Percentiles rank a stretch among this genome's conserved stretches.
phyloP scores from a whole-genome alignment of 2,888 invertebrate species.

The Apotomis turbidana region DNA sequence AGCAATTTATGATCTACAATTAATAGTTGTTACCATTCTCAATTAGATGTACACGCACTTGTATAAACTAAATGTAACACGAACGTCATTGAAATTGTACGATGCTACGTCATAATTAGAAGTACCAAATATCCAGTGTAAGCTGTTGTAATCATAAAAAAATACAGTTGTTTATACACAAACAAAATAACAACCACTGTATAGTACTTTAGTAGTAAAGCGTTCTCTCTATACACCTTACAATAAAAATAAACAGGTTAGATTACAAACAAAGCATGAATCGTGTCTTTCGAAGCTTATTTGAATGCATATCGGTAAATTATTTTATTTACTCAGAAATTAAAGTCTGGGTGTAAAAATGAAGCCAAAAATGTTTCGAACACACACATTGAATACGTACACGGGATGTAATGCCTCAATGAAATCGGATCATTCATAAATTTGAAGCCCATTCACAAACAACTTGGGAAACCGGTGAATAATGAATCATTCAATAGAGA shows the following conservation, averaged over 20 bases:
- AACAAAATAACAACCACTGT: no score
- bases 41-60: slow-evolving; percentile 35
- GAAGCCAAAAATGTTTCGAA: no score
- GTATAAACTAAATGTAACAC: background rate
- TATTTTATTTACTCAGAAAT: background rate
- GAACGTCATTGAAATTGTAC: background rate
- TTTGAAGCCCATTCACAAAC: background rate
- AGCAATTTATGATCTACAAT: slow-evolving; percentile 47
- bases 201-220: no score
- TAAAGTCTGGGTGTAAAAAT: background rate
- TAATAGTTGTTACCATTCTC: slow-evolving; percentile 40
- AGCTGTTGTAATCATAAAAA: no score
- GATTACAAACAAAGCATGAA: no score
- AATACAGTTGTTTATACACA: no score
- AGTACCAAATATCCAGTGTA: no score
- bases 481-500: background rate
- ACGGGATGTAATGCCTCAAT: no score
- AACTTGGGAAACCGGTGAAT: background rate
- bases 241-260: background rate
- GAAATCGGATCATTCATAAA: background rate
- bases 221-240: no score
- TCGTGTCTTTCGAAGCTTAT: no score
- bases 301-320: no score
- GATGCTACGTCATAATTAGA: background rate
- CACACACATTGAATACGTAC: no score